Evolutionary conservation across 2,113 vertebrate genomes (phyloP).

Genomic region (Sarotherodon lohbergeri): DNA sequence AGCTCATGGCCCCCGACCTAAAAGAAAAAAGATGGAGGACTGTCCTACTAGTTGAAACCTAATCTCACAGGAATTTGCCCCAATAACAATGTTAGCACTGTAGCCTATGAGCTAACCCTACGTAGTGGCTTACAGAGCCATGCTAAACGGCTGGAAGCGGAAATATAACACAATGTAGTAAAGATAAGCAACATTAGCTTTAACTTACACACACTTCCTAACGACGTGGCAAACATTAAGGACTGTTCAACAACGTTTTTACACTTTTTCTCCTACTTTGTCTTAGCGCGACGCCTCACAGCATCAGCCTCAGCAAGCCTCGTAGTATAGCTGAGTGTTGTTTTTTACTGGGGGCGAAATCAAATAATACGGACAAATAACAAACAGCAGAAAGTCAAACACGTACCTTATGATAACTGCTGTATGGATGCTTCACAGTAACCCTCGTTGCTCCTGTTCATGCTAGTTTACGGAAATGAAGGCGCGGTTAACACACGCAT

Average conservation of each 20-base stretch:
- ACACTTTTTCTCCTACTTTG: background rate
- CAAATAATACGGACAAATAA: background rate
- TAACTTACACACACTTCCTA: background rate
- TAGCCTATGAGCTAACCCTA: background rate
- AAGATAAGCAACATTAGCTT: background rate
- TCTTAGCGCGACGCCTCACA: background rate
- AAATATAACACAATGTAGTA: background rate
- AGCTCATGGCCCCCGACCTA: background rate
- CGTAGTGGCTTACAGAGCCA: background rate
- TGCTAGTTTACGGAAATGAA: constrained; percentile 1
- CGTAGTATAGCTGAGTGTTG: background rate
- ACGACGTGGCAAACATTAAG: rapidly evolving
- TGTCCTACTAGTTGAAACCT: background rate
- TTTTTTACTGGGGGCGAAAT: background rate
- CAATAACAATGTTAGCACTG: background rate
- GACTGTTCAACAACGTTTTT: background rate
- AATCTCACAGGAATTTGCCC: background rate
- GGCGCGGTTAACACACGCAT: background rate
- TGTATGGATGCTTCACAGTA: background rate
- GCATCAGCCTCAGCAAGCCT: background rate
- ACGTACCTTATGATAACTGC: background rate
- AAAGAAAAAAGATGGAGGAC: background rate
- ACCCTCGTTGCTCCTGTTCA: background rate
- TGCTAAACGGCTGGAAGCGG: background rate
- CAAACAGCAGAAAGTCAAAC: background rate